Evolutionary conservation across 2,888 invertebrate genomes (phyloP), one percentile per base, ranked within the genome.

Genomic region (Phania funesta): DNA sequence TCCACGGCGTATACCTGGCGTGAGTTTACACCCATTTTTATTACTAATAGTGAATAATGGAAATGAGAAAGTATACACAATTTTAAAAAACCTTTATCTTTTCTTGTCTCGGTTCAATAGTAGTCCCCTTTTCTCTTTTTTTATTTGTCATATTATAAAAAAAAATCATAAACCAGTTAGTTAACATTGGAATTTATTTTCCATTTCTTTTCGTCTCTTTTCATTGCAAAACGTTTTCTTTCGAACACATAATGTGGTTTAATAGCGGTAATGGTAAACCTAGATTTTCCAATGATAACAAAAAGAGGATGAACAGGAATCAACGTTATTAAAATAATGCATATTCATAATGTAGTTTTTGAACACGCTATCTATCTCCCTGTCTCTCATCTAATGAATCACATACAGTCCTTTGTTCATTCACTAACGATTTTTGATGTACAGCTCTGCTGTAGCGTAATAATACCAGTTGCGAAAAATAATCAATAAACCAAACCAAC

Each of bases 161-260:
- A 77, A 74, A 67, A 68, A 80, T 18, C 18, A 48, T 4, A 48
- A 76, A 56, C 38, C 41, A 44, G 41, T 18, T 24, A 82, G 87
- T 88, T 88, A 88, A 88, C 87, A 85, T 86, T 88, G 88, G 88
- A 88, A 88, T 88, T 86, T 86, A 86, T 87, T 78, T 78, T 88
- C 87, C 88, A 86, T 85, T 85, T 86, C 85, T 87, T 88, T 82
- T 82, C 74, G 78, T 84, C 84, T 84, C 84, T 84, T 84, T 84
- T 84, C 84, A 84, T 84, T 83, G 74, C 80, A 62, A 74, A 54
- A 62, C 74, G 29, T 52, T 38, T 67, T 44, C 78, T 65, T 50
- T 24, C 71, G 78, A 41, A 68, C 65, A 79, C 68, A 58, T 60
- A 70, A 80, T 68, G 62, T 75, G 82, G 74, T 64, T 74, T 78